Conservation (phyloP, 2,888 invertebrate species). For the Melieria crassipennis region DNA sequence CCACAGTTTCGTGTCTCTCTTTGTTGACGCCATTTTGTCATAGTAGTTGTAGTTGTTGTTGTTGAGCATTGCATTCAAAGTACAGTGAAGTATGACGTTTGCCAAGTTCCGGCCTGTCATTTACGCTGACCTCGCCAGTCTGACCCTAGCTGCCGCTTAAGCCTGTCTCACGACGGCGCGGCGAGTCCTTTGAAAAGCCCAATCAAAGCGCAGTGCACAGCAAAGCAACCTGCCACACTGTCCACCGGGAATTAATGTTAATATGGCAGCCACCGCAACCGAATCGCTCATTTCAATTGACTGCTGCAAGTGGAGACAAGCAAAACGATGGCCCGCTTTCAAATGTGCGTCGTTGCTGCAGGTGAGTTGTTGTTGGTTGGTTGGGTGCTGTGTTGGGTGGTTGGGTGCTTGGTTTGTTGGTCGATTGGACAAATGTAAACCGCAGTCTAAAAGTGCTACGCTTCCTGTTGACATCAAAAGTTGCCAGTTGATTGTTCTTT, state of each 20-base stretch:
- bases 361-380: conserved; percentile 26
- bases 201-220: neutral
- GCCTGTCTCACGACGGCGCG: no score
- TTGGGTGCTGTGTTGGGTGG: conserved; percentile 17
- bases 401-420: conserved; percentile 15
- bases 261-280: conserved; percentile 14
- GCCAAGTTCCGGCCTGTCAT: no score
- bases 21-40: no score
- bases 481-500: conserved; percentile 15
- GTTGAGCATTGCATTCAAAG: no score
- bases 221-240: conserved; percentile 1
- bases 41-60: no score
- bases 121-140: no score
- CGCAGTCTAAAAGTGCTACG: conserved; percentile 22
- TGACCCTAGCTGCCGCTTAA: no score
- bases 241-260: conserved; percentile 23
- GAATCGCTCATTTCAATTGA: conserved; percentile 28
- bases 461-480: conserved; percentile 29
- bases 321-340: neutral
- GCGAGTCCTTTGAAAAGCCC: neutral
- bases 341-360: conserved; percentile 16
- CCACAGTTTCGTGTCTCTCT: no score
- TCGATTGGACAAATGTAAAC: conserved; percentile 30
- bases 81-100: no score
- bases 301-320: conserved; percentile 17